Percentiles rank a stretch among this genome's conserved stretches.
phyloP scores from a whole-genome alignment of 2,888 invertebrate species.

The Muscina levida region DNA sequence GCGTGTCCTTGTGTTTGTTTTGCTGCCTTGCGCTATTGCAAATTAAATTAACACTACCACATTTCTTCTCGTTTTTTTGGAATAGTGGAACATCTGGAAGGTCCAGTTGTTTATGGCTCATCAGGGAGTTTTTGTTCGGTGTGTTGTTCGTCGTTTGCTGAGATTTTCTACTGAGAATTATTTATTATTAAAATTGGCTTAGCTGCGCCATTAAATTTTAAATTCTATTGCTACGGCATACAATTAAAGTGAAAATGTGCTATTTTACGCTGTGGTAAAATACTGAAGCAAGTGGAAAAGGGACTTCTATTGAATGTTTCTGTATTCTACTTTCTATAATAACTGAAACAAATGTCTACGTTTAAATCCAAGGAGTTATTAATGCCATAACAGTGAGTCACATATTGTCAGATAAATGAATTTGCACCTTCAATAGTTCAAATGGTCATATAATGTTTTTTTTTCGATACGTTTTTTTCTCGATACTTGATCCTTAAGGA shows the following conservation, averaged over 20 bases:
- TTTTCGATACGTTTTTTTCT: too few relatives aligned
- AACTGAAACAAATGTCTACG: too few relatives aligned
- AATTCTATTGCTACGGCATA: slow-evolving; percentile 9
- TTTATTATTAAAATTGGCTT: slow-evolving; percentile 32
- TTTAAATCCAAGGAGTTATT: too few relatives aligned
- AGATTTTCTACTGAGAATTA: not conserved
- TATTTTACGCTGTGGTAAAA: too few relatives aligned
- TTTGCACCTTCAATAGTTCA: too few relatives aligned
- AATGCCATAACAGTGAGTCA: too few relatives aligned
- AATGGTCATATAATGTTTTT: too few relatives aligned
- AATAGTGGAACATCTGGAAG: slow-evolving; percentile 28
- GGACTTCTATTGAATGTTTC: too few relatives aligned
- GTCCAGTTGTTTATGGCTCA: slow-evolving; percentile 20
- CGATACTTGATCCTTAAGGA: too few relatives aligned
- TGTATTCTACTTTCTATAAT: too few relatives aligned
- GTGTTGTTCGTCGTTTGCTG: not conserved
- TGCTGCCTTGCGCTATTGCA: slow-evolving; percentile 9
- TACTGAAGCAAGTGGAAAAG: too few relatives aligned
- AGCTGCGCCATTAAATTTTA: slow-evolving; percentile 23
- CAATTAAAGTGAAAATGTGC: not conserved
- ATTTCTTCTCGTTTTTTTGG: slow-evolving; percentile 1
- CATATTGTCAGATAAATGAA: too few relatives aligned
- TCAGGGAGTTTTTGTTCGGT: slow-evolving; percentile 1
- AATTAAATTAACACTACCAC: slow-evolving; percentile 30
- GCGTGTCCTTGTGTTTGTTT: not conserved